Conservation (phyloP, 1,140 invertebrate species). For the Gryon sp. region DNA sequence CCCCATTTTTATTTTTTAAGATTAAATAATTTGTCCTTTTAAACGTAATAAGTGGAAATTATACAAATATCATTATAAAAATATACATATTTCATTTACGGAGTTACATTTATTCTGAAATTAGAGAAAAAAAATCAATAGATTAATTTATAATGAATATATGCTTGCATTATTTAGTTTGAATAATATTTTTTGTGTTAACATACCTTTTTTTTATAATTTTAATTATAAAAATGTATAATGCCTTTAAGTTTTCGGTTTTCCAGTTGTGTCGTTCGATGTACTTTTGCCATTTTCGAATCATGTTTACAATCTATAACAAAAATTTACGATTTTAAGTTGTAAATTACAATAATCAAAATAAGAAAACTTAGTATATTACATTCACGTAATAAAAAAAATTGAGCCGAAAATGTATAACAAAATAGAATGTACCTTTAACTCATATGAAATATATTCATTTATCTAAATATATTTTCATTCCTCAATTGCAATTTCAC, state of each 20-base stretch:
- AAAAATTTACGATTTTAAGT: too few species aligned
- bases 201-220: constrained; percentile 15
- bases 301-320: constrained; percentile 13
- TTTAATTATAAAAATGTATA: constrained; percentile 22
- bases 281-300: constrained; percentile 20
- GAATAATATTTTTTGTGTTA: constrained; percentile 1
- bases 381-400: not conserved
- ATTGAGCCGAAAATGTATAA: too few species aligned
- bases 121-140: not conserved
- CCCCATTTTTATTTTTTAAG: constrained; percentile 74
- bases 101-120: constrained; percentile 5
- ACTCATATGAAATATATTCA: too few species aligned
- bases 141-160: too few species aligned
- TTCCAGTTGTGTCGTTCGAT: constrained; percentile 30
- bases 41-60: too few species aligned
- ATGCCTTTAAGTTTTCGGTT: constrained; percentile 21
- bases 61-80: constrained; percentile 20
- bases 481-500: too few species aligned
- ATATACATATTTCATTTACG: constrained; percentile 11
- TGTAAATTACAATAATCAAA: too few species aligned
- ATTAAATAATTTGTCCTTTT: too few species aligned
- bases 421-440: not conserved
- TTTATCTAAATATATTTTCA: too few species aligned
- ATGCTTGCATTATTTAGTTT: too few species aligned
- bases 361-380: not conserved